Percentiles rank a stretch among this genome's conserved stretches.
Evolutionary conservation across 2,888 invertebrate species (phyloP).

Genomic region (Tipula confusa): DNA sequence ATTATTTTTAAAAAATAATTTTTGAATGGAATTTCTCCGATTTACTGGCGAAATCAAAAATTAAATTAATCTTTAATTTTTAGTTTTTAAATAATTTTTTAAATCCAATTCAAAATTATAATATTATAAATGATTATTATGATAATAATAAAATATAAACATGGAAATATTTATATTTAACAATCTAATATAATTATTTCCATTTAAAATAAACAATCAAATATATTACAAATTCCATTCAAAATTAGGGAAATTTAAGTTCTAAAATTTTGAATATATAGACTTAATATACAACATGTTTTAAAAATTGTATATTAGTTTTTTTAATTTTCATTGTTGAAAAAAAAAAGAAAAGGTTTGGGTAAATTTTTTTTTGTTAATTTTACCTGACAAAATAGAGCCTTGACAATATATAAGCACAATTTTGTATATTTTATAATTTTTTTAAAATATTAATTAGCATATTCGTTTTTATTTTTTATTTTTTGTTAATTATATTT

Average conservation of each 20-base stretch:
- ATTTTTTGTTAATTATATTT: not conserved
- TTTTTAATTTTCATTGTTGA: slow-evolving; percentile 30
- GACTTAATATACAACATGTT: not conserved
- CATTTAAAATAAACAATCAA: not conserved
- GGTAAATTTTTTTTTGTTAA: slow-evolving; percentile 35
- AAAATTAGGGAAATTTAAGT: not conserved
- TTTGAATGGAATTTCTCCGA: not conserved
- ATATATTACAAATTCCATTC: not conserved
- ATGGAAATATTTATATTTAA: not conserved
- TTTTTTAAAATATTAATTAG: slow-evolving; percentile 27
- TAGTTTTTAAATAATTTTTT: not conserved
- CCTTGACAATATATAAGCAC: slow-evolving; percentile 43
- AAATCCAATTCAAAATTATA: slow-evolving; percentile 14
- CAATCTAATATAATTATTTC: not conserved
- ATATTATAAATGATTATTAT: not conserved
- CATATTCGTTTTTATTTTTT: not conserved
- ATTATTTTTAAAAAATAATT: not conserved
- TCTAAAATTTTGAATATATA: not conserved
- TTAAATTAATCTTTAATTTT: not conserved
- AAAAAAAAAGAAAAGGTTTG: not conserved
- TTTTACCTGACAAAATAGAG: slow-evolving; percentile 51
- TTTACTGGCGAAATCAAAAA: no score
- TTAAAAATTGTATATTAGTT: slow-evolving; percentile 1
- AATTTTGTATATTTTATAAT: slow-evolving; percentile 31
- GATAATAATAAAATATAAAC: slow-evolving; percentile 21